Conservation (phyloP, 2,113 vertebrate species). For the Tychaedon coryphoeus region DNA sequence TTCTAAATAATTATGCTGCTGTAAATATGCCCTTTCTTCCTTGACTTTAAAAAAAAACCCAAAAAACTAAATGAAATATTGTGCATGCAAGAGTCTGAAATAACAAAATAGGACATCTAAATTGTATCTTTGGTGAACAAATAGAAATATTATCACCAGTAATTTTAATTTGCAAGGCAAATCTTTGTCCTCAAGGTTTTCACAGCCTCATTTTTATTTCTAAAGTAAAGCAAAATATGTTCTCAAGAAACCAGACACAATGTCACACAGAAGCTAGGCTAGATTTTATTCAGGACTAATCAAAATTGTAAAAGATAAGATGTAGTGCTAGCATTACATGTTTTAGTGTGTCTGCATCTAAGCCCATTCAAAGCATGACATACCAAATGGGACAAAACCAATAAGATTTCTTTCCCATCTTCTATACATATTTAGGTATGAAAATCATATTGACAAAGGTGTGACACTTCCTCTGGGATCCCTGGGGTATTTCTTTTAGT, state of each 20-base stretch:
- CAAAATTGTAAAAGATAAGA: not conserved
- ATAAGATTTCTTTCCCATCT: not conserved
- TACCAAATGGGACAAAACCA: not conserved
- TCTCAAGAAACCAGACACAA: not conserved
- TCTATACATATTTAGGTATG: not conserved
- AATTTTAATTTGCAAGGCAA: not conserved
- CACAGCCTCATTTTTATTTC: not conserved
- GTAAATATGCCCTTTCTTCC: not conserved
- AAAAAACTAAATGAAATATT: not conserved
- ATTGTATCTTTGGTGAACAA: not conserved
- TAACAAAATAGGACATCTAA: not conserved
- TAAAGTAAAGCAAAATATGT: not conserved
- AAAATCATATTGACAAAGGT: not conserved
- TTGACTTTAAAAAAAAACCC: not conserved
- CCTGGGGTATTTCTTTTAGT: not conserved
- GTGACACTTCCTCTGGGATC: not conserved
- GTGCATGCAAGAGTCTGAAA: not conserved
- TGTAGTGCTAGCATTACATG: not conserved
- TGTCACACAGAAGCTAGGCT: not conserved
- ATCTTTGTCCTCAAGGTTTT: not conserved
- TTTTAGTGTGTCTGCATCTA: not conserved
- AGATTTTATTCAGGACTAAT: not conserved
- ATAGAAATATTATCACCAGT: not conserved
- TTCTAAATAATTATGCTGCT: not conserved
- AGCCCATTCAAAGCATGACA: not conserved